Evolutionary conservation across 1,140 invertebrate genomes (phyloP).

Genomic region (Tetragonula clypearis): DNA sequence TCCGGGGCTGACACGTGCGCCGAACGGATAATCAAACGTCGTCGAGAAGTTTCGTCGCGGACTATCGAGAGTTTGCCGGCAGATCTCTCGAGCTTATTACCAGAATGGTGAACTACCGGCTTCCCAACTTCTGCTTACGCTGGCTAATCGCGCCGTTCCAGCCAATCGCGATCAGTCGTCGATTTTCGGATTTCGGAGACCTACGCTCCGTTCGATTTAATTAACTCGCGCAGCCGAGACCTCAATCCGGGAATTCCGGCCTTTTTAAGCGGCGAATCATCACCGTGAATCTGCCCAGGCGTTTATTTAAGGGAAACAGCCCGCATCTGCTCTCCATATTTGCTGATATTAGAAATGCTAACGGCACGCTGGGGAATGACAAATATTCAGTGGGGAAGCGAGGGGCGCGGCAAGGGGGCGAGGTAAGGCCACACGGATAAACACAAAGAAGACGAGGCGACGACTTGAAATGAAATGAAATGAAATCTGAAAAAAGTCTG

Average conservation of each 20-base stretch:
- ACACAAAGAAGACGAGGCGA: neutral
- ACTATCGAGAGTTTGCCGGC: conserved; percentile 3
- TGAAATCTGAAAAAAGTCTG: too few species aligned
- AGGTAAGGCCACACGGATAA: neutral
- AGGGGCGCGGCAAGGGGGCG: too few species aligned
- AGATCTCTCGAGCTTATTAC: conserved; percentile 1
- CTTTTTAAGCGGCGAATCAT: neutral
- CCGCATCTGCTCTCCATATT: neutral
- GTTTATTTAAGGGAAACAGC: neutral
- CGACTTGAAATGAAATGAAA: neutral
- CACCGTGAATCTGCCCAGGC: neutral
- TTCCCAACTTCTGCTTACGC: neutral
- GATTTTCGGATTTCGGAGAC: neutral
- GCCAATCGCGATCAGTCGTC: neutral
- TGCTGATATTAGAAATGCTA: conserved; percentile 9
- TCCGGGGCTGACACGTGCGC: neutral
- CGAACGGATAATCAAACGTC: conserved; percentile 5
- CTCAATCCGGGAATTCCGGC: neutral
- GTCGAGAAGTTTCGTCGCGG: neutral
- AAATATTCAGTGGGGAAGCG: neutral
- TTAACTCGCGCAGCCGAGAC: neutral
- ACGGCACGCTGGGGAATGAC: neutral
- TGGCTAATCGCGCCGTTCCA: neutral
- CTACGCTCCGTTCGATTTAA: neutral
- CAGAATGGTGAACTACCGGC: neutral